A percentile compares a stretch with the other conserved stretches of the same genome.
Conservation (phyloP, 1,140 invertebrate genomes). For the Mizuhopecten yessoensis region DNA sequence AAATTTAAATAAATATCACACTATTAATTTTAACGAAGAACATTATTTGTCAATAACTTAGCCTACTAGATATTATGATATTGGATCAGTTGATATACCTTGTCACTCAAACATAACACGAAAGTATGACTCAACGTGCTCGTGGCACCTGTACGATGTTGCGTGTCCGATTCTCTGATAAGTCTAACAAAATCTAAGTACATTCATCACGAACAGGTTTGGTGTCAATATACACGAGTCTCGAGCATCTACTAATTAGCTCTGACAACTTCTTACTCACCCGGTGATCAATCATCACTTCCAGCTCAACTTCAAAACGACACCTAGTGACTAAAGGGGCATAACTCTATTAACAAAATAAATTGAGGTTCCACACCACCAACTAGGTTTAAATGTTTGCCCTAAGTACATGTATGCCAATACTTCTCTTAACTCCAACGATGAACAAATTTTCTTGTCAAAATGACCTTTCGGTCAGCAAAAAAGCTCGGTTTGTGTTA, state of each 20-base stretch:
- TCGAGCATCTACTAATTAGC: background rate
- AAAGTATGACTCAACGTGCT: background rate
- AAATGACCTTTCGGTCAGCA: too few relatives aligned
- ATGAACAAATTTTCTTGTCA: too few relatives aligned
- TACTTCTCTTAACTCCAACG: too few relatives aligned
- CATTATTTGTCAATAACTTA: too few relatives aligned
- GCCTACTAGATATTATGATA: too few relatives aligned
- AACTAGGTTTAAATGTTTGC: too few relatives aligned
- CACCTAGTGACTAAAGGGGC: background rate
- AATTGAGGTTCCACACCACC: background rate
- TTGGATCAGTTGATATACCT: too few relatives aligned
- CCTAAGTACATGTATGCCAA: too few relatives aligned
- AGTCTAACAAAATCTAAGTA: background rate
- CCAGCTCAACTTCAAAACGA: constrained; percentile 30
- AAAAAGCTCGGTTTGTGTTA: too few relatives aligned
- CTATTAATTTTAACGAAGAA: too few relatives aligned
- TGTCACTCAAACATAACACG: too few relatives aligned
- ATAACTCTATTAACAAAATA: background rate
- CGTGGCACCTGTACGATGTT: background rate
- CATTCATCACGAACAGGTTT: background rate
- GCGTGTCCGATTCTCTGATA: background rate
- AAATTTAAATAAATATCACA: too few relatives aligned
- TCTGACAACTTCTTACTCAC: constrained; percentile 8
- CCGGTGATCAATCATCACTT: background rate
- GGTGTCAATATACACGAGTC: background rate